phyloP scores from a whole-genome alignment of 2,797 vertebrate species.

The Pitangus sulphuratus region DNA sequence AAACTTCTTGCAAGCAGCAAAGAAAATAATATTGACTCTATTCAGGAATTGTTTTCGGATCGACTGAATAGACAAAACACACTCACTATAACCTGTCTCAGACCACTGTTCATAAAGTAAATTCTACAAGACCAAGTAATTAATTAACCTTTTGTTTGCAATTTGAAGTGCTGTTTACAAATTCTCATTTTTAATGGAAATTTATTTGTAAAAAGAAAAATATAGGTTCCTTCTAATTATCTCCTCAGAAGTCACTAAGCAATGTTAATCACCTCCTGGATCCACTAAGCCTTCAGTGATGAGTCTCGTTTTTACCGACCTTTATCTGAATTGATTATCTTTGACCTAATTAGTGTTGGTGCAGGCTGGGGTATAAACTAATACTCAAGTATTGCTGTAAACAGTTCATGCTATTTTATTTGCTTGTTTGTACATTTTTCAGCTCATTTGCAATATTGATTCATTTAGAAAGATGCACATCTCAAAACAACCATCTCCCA shows the following conservation, averaged over 20 bases:
- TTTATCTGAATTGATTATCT: constrained; percentile 4
- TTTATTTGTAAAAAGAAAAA: neutral
- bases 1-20: neutral
- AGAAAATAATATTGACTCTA: neutral
- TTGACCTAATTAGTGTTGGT: neutral
- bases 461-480: neutral
- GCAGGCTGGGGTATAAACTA: neutral
- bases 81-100: neutral
- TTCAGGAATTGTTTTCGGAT: neutral
- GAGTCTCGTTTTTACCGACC: neutral
- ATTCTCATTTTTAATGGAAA: neutral
- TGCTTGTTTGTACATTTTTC: neutral
- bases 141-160: neutral
- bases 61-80: neutral
- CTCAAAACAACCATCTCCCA: neutral
- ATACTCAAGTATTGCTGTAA: neutral
- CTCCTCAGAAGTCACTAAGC: neutral
- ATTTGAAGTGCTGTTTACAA: neutral
- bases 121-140: neutral
- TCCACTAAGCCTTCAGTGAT: neutral
- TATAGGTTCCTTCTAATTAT: neutral
- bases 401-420: neutral
- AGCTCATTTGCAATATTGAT: neutral
- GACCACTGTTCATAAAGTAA: neutral
- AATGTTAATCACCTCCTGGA: neutral